Conservation (phyloP, 2,888 invertebrate genomes). For the Drosophila maculinotata region DNA sequence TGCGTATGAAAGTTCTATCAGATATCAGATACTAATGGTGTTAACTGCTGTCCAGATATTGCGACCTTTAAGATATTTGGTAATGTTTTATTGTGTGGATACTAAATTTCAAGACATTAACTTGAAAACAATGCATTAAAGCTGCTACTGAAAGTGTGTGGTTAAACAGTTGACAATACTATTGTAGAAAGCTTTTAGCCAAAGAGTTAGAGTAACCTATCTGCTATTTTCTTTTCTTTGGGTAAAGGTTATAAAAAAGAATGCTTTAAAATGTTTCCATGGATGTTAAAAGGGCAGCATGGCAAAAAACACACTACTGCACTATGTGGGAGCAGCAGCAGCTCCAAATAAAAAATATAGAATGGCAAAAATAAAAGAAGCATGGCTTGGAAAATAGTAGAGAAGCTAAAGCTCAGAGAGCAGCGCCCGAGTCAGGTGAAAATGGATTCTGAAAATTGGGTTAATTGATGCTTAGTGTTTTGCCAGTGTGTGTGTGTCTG, state of each 20-base stretch:
- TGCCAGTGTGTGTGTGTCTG: slow-evolving; percentile 28
- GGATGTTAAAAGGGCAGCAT: slow-evolving; percentile 31
- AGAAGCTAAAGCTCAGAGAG: slow-evolving; percentile 43
- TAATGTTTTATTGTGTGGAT: no score
- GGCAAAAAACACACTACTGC: slow-evolving; percentile 45
- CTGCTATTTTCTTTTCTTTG: no score
- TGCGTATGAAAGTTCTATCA: no score
- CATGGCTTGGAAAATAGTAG: slow-evolving; percentile 35
- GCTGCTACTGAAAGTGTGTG: no score
- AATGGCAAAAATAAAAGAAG: slow-evolving; percentile 40
- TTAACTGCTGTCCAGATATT: no score
- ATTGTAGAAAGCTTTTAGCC: not conserved
- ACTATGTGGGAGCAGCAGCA: slow-evolving; percentile 12
- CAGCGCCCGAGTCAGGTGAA: slow-evolving; percentile 69
- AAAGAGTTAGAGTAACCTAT: not conserved
- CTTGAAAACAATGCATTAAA: no score
- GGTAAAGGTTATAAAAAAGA: slow-evolving; percentile 17
- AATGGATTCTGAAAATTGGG: slow-evolving; percentile 81
- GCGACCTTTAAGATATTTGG: no score
- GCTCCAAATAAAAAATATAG: slow-evolving; percentile 14
- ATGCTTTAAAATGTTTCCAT: slow-evolving; percentile 30
- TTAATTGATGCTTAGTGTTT: slow-evolving; percentile 79
- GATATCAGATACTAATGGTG: no score
- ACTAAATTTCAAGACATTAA: no score
- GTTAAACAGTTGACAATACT: no score